Percentiles rank a stretch among this genome's conserved stretches.
These are phyloP conservation scores for Anagyrus pseudococci DNA, from an alignment of 2,888 invertebrate genomes.

Conservation along the genomic window DNA sequence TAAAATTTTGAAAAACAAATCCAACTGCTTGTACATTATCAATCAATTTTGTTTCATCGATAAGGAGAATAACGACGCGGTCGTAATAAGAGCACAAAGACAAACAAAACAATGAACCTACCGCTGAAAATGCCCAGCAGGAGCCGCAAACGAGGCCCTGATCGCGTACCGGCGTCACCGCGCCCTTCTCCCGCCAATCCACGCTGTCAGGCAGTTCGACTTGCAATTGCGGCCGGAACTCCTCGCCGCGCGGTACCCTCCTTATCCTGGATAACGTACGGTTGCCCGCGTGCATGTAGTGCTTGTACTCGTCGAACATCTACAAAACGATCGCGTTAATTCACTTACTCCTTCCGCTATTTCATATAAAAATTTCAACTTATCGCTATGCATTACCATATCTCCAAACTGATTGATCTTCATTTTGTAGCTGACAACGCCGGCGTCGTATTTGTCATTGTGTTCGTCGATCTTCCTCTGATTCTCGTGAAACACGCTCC, in stretches of 20 bases:
- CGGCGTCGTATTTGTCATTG: conserved; percentile 76
- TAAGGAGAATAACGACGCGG: too few species aligned
- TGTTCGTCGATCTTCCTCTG: conserved; percentile 72
- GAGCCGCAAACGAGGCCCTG: conserved; percentile 77
- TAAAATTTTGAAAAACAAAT: conserved; percentile 10
- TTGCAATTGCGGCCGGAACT: conserved; percentile 69
- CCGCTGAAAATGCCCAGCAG: conserved; percentile 72
- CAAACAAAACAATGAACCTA: too few species aligned
- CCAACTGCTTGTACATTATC: not conserved
- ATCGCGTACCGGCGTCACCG: conserved; percentile 88
- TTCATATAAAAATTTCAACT: not conserved
- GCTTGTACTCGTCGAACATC: conserved; percentile 80
- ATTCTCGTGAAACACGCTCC: conserved; percentile 29
- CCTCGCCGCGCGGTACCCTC: conserved; percentile 56
- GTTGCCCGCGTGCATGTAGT: conserved; percentile 74
- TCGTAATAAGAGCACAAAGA: too few species aligned
- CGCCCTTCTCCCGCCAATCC: conserved; percentile 86
- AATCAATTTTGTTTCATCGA: too few species aligned
- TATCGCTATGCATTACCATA: conserved; percentile 64
- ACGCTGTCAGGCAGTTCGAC: conserved; percentile 74
- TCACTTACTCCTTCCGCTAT: not conserved
- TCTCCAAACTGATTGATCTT: conserved; percentile 85
- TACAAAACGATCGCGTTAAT: conserved; percentile 39
- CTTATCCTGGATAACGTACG: conserved; percentile 45
- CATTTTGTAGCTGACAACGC: conserved; percentile 72